phyloP scores from a whole-genome alignment of 2,113 vertebrate species.

The Alethe diademata region DNA sequence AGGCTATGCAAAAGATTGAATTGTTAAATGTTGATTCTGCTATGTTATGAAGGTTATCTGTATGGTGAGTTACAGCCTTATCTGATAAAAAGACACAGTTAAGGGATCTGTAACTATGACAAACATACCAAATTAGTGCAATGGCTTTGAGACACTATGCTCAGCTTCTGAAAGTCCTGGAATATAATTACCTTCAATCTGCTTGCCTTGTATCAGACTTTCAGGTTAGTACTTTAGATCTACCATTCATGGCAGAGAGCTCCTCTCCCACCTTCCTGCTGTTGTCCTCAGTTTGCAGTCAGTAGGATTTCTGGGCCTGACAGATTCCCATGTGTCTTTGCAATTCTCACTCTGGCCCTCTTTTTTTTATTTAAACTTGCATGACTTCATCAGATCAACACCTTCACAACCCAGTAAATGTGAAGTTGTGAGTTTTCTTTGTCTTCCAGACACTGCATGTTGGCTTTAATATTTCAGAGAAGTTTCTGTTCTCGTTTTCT shows the following conservation, averaged over 20 bases:
- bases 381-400: not conserved
- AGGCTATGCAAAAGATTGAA: not conserved
- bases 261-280: conserved; percentile 3
- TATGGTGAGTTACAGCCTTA: not conserved
- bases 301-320: not conserved
- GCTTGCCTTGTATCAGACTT: not conserved
- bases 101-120: not conserved
- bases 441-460: not conserved
- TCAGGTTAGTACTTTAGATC: not conserved
- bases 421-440: not conserved
- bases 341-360: not conserved
- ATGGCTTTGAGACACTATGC: not conserved
- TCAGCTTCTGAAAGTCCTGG: not conserved
- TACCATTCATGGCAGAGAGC: not conserved
- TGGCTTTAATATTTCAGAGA: not conserved
- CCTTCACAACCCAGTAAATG: not conserved
- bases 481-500: not conserved
- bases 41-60: not conserved
- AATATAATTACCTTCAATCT: conserved; percentile 13
- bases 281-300: not conserved
- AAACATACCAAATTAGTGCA: not conserved
- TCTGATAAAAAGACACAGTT: not conserved
- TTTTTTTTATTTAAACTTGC: not conserved
- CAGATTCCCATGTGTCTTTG: not conserved
- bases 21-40: not conserved